Evolutionary conservation across 2,888 invertebrate genomes (phyloP).

Genomic region (Fragum sueziense): DNA sequence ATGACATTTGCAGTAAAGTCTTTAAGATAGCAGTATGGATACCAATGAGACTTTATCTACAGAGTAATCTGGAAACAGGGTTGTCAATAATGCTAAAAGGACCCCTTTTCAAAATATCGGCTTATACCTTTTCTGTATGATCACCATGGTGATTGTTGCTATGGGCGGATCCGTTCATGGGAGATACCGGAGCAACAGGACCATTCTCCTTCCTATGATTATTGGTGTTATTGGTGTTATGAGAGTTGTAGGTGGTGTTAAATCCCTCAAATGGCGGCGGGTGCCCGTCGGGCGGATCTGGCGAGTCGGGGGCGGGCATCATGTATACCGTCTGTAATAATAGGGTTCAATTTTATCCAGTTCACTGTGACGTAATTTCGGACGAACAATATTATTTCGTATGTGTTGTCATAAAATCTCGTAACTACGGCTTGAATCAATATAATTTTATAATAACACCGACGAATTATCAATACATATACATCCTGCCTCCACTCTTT

Average conservation of each 20-base stretch:
- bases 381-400: no score
- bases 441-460: no score
- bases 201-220: slow-evolving; percentile 9
- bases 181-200: neutral
- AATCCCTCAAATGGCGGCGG: neutral
- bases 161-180: slow-evolving; percentile 13
- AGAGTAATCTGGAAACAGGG: neutral
- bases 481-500: no score
- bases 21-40: neutral
- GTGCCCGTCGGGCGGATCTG: neutral
- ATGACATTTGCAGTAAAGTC: neutral
- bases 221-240: neutral
- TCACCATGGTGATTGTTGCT: slow-evolving; percentile 15
- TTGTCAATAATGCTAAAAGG: no score
- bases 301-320: slow-evolving; percentile 4
- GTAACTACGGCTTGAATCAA: no score
- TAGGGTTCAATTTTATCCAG: no score
- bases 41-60: neutral
- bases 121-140: slow-evolving; percentile 7
- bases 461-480: no score
- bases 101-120: no score
- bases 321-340: slow-evolving; percentile 12
- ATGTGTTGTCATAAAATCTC: no score
- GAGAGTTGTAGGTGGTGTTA: neutral
- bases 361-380: no score